Evolutionary conservation across 2,888 invertebrate genomes (phyloP).

Genomic region (Acrobasis consociella): DNA sequence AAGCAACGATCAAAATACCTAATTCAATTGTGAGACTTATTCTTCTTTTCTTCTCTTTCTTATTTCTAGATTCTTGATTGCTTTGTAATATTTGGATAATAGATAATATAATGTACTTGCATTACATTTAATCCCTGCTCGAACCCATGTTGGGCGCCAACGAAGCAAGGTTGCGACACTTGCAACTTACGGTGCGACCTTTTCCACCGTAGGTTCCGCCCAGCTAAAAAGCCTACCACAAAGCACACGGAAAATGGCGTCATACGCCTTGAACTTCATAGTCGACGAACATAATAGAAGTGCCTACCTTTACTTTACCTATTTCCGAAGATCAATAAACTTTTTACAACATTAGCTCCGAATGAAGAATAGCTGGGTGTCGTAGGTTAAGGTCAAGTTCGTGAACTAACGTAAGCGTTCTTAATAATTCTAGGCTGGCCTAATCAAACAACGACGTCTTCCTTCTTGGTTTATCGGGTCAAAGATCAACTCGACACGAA

Average conservation of each 20-base stretch:
- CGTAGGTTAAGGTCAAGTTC: conserved; percentile 9
- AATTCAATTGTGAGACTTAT: too few relatives aligned
- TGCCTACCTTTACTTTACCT: too few relatives aligned
- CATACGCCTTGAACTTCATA: conserved; percentile 16
- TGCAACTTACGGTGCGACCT: neutral
- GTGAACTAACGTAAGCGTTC: neutral
- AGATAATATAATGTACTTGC: neutral
- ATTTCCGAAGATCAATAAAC: too few relatives aligned
- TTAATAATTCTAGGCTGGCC: conserved; percentile 9
- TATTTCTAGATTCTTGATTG: too few relatives aligned
- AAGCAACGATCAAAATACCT: too few relatives aligned
- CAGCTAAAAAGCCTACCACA: too few relatives aligned
- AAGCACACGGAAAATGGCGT: conserved; percentile 11
- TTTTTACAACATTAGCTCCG: too few relatives aligned
- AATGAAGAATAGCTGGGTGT: neutral
- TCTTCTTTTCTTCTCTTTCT: too few relatives aligned
- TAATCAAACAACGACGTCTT: conserved; percentile 7
- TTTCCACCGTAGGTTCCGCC: too few relatives aligned
- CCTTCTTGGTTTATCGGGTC: conserved; percentile 7
- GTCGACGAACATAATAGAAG: neutral
- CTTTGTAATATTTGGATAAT: neutral
- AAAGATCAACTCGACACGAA: conserved; percentile 12
- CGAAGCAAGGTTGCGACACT: conserved; percentile 6
- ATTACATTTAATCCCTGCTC: neutral
- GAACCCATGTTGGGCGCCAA: neutral